Evolutionary conservation across 2,888 invertebrate genomes (phyloP), one percentile per base, ranked within the genome.

Genomic region (Tolmerus cingulatus): DNA sequence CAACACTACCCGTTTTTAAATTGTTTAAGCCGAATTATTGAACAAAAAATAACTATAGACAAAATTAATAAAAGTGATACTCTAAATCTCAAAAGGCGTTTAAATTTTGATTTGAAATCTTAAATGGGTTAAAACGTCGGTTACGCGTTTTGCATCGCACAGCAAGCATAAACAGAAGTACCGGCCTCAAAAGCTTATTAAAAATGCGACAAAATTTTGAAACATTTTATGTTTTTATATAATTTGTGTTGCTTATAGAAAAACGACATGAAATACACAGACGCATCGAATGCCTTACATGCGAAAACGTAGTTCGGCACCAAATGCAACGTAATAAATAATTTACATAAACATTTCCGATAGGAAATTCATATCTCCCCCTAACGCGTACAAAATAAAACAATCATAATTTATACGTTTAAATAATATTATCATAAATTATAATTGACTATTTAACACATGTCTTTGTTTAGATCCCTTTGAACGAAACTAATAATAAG

Each of bases 341-440:
- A 84, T 66, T 84, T 66, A 84, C 57, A 84, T 66, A 84, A 23
- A 84, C 84, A 84, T 84, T 84, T 84, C 84, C 84, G 66, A 84
- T 84, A 84, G 84, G 84, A 84, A 84, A 84, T 66, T 84, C 5
- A 66, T 66, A 66, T 16, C 37, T 66, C 34, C 66, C 43, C 57
- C 74, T 84, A n/a, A 84, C 57, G 30, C 40, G 40, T 40, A 84
- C 57, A 84, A 84, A 81, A 55, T 51, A 82, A 84, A 84, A 84
- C 84, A 84, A 84, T 84, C 74, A 84, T 84, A 84, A 84, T 84
- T 84, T 66, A 84, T 84, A 84, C 57, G 14, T 37, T 84, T 84
- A 84, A 84, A 84, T 84, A 84, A 84, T 84, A 84, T 84, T 84
- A 84, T 66, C 66, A 84, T 84, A 84, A 84, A 84, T 84, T 84